Evolutionary conservation across 2,888 invertebrate genomes (phyloP).

Genomic region (Scaptomyza flava): DNA sequence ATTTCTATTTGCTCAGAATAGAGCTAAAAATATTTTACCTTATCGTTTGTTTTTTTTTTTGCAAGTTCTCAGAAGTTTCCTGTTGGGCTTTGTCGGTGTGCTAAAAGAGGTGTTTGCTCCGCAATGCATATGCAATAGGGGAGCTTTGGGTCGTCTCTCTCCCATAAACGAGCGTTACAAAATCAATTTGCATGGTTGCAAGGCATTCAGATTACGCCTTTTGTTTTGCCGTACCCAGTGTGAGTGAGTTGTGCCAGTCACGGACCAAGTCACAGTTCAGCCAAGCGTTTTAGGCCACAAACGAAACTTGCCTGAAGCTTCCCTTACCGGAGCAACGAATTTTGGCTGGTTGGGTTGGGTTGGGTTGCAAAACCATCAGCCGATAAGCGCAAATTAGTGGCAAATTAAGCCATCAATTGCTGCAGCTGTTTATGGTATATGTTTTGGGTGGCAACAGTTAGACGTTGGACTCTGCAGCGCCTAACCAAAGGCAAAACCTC

Average conservation of each 20-base stretch:
- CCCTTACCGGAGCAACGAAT: too few species aligned
- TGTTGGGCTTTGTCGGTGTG: slow-evolving; percentile 16
- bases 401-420: slow-evolving; percentile 74
- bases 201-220: slow-evolving; percentile 1
- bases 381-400: slow-evolving; percentile 79
- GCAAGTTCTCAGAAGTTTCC: neutral
- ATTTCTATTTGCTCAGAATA: slow-evolving; percentile 3
- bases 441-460: slow-evolving; percentile 26
- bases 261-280: slow-evolving; percentile 13
- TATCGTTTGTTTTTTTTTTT: neutral
- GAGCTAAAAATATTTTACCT: neutral
- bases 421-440: slow-evolving; percentile 54
- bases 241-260: slow-evolving; percentile 2
- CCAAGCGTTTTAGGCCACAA: slow-evolving; percentile 23
- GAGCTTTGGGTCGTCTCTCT: neutral
- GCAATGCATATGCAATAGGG: slow-evolving; percentile 3
- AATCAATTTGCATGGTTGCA: slow-evolving; percentile 69
- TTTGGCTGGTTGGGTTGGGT: neutral
- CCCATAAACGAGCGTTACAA: slow-evolving; percentile 72
- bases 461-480: neutral
- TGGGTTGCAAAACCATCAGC: neutral
- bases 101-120: neutral
- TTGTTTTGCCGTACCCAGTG: neutral
- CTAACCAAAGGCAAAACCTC: slow-evolving; percentile 41
- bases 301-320: slow-evolving; percentile 13